These are phyloP conservation scores for Microdon myrmicae DNA, from an alignment of 2,888 invertebrate species.

Conservation along the genomic window DNA sequence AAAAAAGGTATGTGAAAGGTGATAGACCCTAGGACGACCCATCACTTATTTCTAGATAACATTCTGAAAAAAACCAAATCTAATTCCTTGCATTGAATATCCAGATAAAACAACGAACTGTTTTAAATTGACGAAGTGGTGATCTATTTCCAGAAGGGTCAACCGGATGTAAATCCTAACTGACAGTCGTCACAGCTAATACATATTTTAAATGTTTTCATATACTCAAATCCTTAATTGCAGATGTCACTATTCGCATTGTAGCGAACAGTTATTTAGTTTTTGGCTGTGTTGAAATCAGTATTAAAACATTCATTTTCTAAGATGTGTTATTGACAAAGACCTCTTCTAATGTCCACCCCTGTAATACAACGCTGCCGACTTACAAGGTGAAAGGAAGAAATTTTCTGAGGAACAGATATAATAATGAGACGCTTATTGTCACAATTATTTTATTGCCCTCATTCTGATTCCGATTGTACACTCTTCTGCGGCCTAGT, in stretches of 20 bases:
- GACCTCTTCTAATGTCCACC: conserved; percentile 29
- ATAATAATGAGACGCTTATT: conserved; percentile 67
- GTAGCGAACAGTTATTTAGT: conserved; percentile 7
- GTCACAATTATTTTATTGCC: conserved; percentile 67
- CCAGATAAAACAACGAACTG: too few relatives aligned
- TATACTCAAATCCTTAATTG: conserved; percentile 30
- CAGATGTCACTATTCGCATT: conserved; percentile 48
- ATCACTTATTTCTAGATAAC: too few relatives aligned
- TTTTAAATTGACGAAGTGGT: too few relatives aligned
- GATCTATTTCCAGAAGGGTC: too few relatives aligned
- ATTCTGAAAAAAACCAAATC: too few relatives aligned
- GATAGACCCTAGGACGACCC: too few relatives aligned
- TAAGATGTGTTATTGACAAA: conserved; percentile 28
- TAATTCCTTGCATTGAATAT: too few relatives aligned
- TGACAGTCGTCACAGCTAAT: conserved; percentile 27
- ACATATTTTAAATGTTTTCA: conserved; percentile 25
- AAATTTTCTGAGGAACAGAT: conserved; percentile 32
- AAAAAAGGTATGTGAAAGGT: too few relatives aligned
- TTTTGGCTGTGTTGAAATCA: conserved; percentile 41
- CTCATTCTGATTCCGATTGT: conserved; percentile 49
- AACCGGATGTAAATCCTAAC: conserved; percentile 51
- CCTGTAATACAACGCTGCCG: conserved; percentile 30
- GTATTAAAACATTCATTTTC: conserved; percentile 30
- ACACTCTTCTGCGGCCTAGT: conserved; percentile 48
- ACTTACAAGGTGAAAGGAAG: conserved; percentile 36